Evolutionary conservation across 92 coral and sea anemone genomes (phyloP), one percentile per base, ranked within the genome.

Genomic region (Epizoanthus illoricatus): DNA sequence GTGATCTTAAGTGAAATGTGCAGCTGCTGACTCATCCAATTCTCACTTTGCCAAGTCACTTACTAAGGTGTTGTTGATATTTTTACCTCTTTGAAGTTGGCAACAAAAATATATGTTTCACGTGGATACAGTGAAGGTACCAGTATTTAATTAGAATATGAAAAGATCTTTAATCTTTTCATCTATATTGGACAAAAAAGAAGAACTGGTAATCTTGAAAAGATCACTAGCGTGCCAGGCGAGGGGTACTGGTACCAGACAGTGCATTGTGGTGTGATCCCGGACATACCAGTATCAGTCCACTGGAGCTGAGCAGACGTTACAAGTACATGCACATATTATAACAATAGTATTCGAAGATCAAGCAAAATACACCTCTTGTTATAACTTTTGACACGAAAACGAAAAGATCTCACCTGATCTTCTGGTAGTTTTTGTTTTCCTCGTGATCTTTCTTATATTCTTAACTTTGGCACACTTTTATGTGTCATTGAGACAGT

Each of bases 161-260:
- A 78, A 63, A 63, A 18, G 42, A 5, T 13, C 56, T 63, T 78
- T 70, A 62, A 47, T 78, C 62, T 78, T 63, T 78, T 78, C 71
- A 78, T 40, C 71, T 4, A 78, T 40, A 45, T 57, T 23, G 67
- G 65, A 62, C 52, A 20, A 19, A 6, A 78, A 64, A 20, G 71
- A 78, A 78, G 11, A 18, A 61, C 82, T 78, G 82, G 82, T 78
- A 40, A 43, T 78, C 61, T 28, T 28, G 49, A 75, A 59, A 58
- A 75, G 81, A 75, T 60, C 62, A 75, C 19, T 28, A 71, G 76
- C 59, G 19, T 24, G 15, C 74, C 45, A 49, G 56, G 56, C 3
- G 17, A 71, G 39, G 76, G 4, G 76, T 49, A n/a, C 71, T 63
- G 82, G 82, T 78, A 78, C 82, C 82, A 9, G 82, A 36, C 4